phyloP scores from a whole-genome alignment of 2,797 vertebrate genomes.

The Argentina silus region DNA sequence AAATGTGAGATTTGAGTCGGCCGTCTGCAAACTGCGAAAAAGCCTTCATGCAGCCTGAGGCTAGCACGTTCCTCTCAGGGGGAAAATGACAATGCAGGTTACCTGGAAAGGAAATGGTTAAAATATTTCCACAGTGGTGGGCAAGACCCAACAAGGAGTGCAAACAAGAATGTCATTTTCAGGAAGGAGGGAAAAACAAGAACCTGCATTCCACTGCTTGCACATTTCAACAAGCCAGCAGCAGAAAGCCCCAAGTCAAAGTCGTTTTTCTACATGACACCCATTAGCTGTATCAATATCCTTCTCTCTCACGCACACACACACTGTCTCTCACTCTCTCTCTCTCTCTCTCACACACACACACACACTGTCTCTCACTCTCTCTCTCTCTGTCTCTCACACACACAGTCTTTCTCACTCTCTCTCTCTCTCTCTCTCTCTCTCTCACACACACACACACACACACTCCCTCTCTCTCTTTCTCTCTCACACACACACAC shows the following conservation, averaged over 20 bases:
- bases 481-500: neutral
- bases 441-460: neutral
- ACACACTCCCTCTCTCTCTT: neutral
- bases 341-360: neutral
- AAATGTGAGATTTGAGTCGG: neutral
- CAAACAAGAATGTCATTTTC: conserved; percentile 33
- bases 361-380: neutral
- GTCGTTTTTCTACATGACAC: conserved; percentile 1
- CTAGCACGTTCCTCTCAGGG: neutral
- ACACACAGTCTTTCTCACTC: neutral
- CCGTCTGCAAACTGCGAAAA: neutral
- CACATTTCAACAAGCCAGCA: neutral
- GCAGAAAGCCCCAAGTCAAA: neutral
- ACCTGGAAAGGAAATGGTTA: neutral
- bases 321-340: neutral
- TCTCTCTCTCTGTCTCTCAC: neutral
- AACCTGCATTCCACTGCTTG: conserved; percentile 57
- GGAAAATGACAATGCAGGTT: neutral
- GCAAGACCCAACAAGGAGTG: conserved; percentile 62
- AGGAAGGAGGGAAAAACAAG: conserved; percentile 49
- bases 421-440: conserved; percentile 5
- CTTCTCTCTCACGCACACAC: neutral
- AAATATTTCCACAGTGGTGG: conserved; percentile 24
- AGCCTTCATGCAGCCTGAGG: neutral
- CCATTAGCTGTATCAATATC: neutral